phyloP scores from a whole-genome alignment of 2,797 vertebrate genomes.

The Hydrocynus forskahlii region DNA sequence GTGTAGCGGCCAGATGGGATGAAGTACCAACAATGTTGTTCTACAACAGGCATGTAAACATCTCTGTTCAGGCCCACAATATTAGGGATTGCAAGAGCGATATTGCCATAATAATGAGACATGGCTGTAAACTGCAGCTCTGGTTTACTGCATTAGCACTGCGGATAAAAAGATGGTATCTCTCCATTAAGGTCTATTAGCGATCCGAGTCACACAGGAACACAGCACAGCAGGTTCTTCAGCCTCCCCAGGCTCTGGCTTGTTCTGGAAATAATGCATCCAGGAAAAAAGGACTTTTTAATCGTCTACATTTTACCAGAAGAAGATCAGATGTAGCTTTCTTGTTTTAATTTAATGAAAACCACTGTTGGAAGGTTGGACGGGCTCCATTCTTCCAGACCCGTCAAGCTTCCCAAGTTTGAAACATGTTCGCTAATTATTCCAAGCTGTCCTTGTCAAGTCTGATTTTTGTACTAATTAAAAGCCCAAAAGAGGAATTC shows the following conservation, averaged over 20 bases:
- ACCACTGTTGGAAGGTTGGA: slow-evolving; percentile 15
- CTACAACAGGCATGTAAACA: slow-evolving; percentile 56
- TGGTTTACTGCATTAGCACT: slow-evolving; percentile 30
- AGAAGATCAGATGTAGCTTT: slow-evolving; percentile 18
- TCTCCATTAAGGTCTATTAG: slow-evolving; percentile 36
- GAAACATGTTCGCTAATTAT: slow-evolving; percentile 35
- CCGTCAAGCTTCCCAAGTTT: slow-evolving; percentile 1
- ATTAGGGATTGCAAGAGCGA: slow-evolving; percentile 46
- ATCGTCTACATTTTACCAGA: slow-evolving; percentile 20
- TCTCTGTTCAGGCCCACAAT: slow-evolving; percentile 29
- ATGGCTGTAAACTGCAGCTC: slow-evolving; percentile 6
- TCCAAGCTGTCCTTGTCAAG: slow-evolving; percentile 34
- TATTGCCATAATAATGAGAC: slow-evolving; percentile 43
- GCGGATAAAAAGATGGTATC: slow-evolving; percentile 44
- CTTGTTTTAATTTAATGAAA: slow-evolving; percentile 22
- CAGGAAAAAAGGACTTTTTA: slow-evolving; percentile 2
- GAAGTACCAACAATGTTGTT: slow-evolving; percentile 39
- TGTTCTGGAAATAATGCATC: slow-evolving; percentile 19
- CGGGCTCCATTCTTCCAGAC: slow-evolving; percentile 17
- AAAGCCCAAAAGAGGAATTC: slow-evolving; percentile 6
- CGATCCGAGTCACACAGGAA: not conserved
- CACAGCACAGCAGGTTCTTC: slow-evolving; percentile 11
- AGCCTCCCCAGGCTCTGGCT: slow-evolving; percentile 1
- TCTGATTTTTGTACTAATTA: slow-evolving; percentile 50
- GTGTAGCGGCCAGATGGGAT: slow-evolving; percentile 50